Evolutionary conservation across 2,888 invertebrate genomes (phyloP).

Genomic region (Troides oblongomaculatus): DNA sequence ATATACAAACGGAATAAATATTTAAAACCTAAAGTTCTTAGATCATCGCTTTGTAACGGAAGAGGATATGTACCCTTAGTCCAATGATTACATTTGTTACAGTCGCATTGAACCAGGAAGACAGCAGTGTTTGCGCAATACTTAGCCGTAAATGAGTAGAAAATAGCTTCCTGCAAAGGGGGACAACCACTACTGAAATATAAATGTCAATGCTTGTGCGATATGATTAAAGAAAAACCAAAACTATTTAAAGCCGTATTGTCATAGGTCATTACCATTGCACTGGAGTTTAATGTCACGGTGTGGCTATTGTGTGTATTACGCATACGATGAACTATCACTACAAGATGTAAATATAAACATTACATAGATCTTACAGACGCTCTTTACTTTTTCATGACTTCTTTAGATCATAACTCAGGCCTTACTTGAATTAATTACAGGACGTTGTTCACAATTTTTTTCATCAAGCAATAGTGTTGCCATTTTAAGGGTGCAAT

Average conservation of each 20-base stretch:
- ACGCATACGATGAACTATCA: neutral
- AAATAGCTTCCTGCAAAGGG: neutral
- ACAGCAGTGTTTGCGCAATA: neutral
- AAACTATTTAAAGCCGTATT: constrained; percentile 5
- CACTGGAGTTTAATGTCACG: constrained; percentile 68
- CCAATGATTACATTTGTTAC: neutral
- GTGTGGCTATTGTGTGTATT: constrained; percentile 35
- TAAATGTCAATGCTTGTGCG: neutral
- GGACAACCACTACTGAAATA: neutral
- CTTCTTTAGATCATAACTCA: neutral
- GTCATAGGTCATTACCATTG: constrained; percentile 37
- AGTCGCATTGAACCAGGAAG: neutral
- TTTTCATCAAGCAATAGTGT: too few relatives aligned
- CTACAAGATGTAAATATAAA: neutral
- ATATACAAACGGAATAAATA: neutral
- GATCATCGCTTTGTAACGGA: neutral
- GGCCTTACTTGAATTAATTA: too few relatives aligned
- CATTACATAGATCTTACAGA: too few relatives aligned
- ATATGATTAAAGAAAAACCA: neutral
- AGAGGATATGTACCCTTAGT: neutral
- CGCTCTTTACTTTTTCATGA: neutral
- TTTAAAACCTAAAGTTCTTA: neutral
- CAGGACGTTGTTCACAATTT: too few relatives aligned
- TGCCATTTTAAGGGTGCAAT: too few relatives aligned
- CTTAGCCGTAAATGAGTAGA: neutral